Conservation (phyloP, 2,888 invertebrate genomes). For the Athalia cordata region DNA sequence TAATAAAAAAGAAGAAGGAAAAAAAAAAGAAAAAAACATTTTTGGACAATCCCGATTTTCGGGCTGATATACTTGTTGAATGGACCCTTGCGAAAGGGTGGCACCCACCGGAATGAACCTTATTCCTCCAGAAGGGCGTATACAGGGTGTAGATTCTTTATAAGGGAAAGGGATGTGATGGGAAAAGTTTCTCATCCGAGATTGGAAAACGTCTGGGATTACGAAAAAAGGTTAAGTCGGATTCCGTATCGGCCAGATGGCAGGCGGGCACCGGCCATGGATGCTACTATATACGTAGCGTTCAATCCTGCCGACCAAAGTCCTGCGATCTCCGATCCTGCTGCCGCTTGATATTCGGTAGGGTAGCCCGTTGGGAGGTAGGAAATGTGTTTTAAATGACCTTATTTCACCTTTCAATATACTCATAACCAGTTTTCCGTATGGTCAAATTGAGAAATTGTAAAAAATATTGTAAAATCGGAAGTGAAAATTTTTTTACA, state of each 20-base stretch:
- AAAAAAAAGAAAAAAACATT: slow-evolving; percentile 6
- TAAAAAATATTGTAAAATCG: too few species aligned
- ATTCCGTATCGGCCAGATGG: slow-evolving; percentile 69
- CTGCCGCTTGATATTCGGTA: not conserved
- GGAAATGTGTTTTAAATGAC: too few species aligned
- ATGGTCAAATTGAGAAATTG: too few species aligned
- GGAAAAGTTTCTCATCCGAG: slow-evolving; percentile 57
- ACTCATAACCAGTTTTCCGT: too few species aligned
- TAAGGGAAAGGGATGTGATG: slow-evolving; percentile 38
- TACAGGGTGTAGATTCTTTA: slow-evolving; percentile 26
- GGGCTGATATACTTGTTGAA: slow-evolving; percentile 60
- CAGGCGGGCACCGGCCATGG: slow-evolving; percentile 58
- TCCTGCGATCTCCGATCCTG: not conserved
- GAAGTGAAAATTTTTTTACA: too few species aligned
- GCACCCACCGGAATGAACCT: not conserved
- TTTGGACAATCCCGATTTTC: slow-evolving; percentile 62
- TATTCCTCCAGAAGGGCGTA: slow-evolving; percentile 1
- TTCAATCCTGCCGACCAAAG: not conserved
- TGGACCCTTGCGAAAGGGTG: slow-evolving; percentile 50
- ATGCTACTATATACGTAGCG: too few species aligned
- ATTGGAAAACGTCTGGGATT: slow-evolving; percentile 67
- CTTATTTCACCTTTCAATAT: too few species aligned
- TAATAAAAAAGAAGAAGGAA: not conserved
- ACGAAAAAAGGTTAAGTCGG: slow-evolving; percentile 64
- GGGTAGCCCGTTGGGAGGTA: too few species aligned